phyloP scores from a whole-genome alignment of 2,113 vertebrate genomes.

The Panthera tigris region DNA sequence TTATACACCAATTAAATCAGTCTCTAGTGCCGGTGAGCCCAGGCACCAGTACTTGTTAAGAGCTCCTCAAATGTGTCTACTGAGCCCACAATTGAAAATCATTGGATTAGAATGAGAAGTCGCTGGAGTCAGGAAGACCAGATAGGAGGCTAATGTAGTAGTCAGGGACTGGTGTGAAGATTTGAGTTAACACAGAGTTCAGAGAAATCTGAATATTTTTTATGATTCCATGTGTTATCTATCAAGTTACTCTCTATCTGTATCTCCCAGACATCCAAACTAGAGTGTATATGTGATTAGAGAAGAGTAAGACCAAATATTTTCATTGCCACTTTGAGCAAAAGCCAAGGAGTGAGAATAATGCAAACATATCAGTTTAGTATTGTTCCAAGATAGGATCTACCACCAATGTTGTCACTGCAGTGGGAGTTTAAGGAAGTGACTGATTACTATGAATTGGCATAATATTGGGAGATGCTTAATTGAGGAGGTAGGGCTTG shows the following conservation, averaged over 20 bases:
- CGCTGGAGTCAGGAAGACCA: background rate
- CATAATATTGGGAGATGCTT: background rate
- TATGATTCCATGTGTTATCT: background rate
- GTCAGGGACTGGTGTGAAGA: background rate
- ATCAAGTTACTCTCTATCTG: background rate
- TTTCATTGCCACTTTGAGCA: background rate
- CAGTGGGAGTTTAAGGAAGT: background rate
- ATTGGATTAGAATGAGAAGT: background rate
- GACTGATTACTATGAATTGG: background rate
- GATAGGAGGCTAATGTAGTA: background rate
- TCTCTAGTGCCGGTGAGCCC: background rate
- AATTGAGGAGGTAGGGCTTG: background rate
- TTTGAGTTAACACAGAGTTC: background rate
- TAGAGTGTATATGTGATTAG: background rate
- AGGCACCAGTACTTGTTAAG: background rate
- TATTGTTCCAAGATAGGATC: background rate
- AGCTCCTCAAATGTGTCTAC: background rate
- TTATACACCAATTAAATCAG: background rate
- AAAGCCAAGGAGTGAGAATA: background rate
- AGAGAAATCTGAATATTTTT: background rate
- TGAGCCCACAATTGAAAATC: background rate
- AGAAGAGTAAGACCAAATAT: background rate
- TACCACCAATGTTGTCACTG: background rate
- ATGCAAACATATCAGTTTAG: background rate
- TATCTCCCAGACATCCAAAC: background rate